Percentiles rank a stretch among this genome's conserved stretches.
Evolutionary conservation across 2,113 vertebrate genomes (phyloP).

Genomic region (Tichodroma muraria): DNA sequence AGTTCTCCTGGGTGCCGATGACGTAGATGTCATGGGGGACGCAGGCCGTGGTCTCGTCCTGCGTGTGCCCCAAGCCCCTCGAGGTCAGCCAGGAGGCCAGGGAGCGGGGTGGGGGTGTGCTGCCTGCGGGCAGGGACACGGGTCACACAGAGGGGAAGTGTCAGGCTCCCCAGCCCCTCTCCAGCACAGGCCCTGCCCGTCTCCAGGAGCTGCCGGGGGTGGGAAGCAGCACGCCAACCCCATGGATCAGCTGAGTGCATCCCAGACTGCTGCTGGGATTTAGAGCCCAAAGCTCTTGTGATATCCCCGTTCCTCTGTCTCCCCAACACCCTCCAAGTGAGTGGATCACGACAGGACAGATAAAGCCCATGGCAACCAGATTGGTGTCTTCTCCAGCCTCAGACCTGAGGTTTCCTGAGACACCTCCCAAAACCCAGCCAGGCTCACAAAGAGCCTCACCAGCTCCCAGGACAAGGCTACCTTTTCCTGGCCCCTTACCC

Average conservation of each 20-base stretch:
- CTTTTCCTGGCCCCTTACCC: slow-evolving; percentile 66
- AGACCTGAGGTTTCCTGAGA: neutral
- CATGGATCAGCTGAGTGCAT: rapidly evolving
- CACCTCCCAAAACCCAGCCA: neutral
- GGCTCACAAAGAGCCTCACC: rapidly evolving
- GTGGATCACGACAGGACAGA: rapidly evolving
- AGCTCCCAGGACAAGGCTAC: neutral
- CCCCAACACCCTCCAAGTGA: neutral
- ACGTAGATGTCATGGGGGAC: slow-evolving; percentile 84
- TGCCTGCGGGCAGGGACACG: slow-evolving; percentile 45
- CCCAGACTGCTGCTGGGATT: neutral
- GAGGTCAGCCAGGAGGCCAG: slow-evolving; percentile 83
- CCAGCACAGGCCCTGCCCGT: rapidly evolving
- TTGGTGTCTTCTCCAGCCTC: neutral
- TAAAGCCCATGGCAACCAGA: neutral
- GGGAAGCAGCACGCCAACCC: neutral
- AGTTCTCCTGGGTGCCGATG: slow-evolving; percentile 85
- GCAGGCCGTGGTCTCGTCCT: slow-evolving; percentile 71
- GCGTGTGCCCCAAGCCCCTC: slow-evolving; percentile 75
- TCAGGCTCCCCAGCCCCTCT: rapidly evolving
- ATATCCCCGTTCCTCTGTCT: neutral
- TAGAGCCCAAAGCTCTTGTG: rapidly evolving
- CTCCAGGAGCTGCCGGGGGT: rapidly evolving
- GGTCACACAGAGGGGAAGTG: neutral
- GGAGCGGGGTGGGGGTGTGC: slow-evolving; percentile 73